Conservation (phyloP, 2,888 invertebrate genomes). For the Cyrtodaria siliqua region DNA sequence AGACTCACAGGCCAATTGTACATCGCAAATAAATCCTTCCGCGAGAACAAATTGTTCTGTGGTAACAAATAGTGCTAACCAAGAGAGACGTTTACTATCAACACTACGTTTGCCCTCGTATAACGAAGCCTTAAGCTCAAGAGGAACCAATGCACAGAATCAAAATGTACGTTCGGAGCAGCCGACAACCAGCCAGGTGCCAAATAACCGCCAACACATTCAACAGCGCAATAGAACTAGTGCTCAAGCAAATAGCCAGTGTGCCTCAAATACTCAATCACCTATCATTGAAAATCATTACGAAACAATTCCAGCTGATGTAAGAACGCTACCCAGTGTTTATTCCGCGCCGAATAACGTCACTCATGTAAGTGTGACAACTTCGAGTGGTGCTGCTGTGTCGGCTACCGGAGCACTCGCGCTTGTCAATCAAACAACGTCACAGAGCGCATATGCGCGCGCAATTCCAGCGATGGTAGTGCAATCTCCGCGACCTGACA, state of each 20-base stretch:
- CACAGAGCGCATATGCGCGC: neutral
- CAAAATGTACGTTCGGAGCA: neutral
- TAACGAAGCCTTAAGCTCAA: constrained; percentile 32
- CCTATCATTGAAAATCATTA: constrained; percentile 31
- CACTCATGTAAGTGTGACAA: constrained; percentile 29
- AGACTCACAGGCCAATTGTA: constrained; percentile 57
- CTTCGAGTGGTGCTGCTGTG: constrained; percentile 41
- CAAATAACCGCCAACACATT: neutral
- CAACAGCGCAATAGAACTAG: constrained; percentile 1
- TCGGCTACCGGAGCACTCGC: neutral
- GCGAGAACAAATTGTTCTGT: constrained; percentile 32
- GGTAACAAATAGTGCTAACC: constrained; percentile 7
- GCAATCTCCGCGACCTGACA: constrained; percentile 14
- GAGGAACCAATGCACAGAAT: neutral
- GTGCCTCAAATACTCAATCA: neutral
- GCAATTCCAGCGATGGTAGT: neutral
- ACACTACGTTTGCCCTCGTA: constrained; percentile 42
- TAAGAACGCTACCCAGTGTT: neutral
- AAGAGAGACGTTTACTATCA: constrained; percentile 20
- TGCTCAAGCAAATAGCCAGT: neutral
- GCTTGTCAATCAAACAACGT: neutral
- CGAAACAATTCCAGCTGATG: constrained; percentile 45
- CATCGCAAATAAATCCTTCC: constrained; percentile 40
- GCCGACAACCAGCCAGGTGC: neutral
- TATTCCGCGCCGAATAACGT: constrained; percentile 18